phyloP scores from a whole-genome alignment of 2,113 vertebrate genomes.

The Candoia aspera region DNA sequence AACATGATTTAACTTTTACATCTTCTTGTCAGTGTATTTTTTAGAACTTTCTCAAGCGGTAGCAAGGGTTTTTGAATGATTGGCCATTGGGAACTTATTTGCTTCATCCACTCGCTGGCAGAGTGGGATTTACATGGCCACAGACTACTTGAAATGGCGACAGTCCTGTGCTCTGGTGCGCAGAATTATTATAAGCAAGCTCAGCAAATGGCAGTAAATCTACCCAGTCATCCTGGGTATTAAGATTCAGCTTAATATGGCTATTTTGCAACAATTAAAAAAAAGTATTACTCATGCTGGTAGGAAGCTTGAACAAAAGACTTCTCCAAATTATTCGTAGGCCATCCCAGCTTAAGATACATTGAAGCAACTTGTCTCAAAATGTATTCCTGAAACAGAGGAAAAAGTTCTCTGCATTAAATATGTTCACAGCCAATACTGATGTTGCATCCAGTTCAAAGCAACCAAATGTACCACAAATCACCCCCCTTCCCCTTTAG shows the following conservation, averaged over 20 bases:
- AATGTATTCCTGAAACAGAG: constrained; percentile 85
- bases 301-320: constrained; percentile 87
- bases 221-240: too few species aligned
- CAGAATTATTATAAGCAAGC: too few species aligned
- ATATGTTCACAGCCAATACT: constrained; percentile 32
- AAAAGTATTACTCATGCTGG: constrained; percentile 87
- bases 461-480: neutral
- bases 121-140: too few species aligned
- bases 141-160: too few species aligned
- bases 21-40: too few species aligned
- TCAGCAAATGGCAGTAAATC: too few species aligned
- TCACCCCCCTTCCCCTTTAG: neutral
- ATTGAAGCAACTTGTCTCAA: constrained; percentile 91
- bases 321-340: constrained; percentile 81
- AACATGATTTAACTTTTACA: too few species aligned
- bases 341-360: constrained; percentile 95
- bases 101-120: too few species aligned
- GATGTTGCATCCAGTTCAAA: constrained; percentile 11
- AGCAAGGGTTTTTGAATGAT: too few species aligned
- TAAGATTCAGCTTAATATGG: constrained; percentile 28
- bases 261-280: constrained; percentile 20
- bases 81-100: too few species aligned
- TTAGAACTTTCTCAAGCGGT: too few species aligned
- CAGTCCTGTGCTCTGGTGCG: too few species aligned
- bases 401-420: constrained; percentile 7